These are phyloP conservation scores for Ceriagrion tenellum DNA, from an alignment of 2,888 invertebrate genomes.

Conservation along the genomic window DNA sequence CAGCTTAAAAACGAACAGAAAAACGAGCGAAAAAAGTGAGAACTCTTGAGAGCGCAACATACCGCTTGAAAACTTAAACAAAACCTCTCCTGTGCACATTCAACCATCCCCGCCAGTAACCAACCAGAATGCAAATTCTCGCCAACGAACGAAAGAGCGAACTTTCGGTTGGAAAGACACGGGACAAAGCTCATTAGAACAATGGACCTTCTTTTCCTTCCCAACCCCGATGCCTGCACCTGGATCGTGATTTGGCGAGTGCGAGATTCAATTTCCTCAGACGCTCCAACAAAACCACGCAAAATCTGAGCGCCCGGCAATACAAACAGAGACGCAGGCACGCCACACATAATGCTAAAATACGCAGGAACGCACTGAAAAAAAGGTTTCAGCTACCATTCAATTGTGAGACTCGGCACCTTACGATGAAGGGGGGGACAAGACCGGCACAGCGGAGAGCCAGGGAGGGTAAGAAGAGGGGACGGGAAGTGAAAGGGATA, in stretches of 20 bases:
- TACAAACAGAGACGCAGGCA: neutral
- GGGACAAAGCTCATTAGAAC: slow-evolving; percentile 35
- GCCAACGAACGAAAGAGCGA: neutral
- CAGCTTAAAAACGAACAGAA: neutral
- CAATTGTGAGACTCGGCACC: slow-evolving; percentile 31
- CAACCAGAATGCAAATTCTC: neutral
- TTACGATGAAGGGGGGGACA: neutral
- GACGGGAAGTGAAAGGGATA: slow-evolving; percentile 19
- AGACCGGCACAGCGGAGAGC: neutral
- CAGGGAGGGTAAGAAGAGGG: neutral
- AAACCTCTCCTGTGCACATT: neutral
- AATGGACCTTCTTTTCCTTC: neutral
- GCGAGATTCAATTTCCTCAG: slow-evolving; percentile 1
- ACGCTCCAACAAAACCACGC: neutral
- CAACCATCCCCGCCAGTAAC: neutral
- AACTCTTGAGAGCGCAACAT: neutral
- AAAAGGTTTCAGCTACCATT: neutral
- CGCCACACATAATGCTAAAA: neutral
- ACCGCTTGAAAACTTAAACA: neutral
- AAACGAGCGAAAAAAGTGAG: neutral
- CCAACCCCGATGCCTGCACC: neutral
- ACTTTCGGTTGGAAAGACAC: neutral
- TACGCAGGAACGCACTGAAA: neutral
- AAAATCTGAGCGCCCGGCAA: slow-evolving; percentile 13
- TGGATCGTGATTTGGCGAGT: neutral